Conservation (phyloP, 2,797 vertebrate species). For the Pagetopsis macropterus region DNA sequence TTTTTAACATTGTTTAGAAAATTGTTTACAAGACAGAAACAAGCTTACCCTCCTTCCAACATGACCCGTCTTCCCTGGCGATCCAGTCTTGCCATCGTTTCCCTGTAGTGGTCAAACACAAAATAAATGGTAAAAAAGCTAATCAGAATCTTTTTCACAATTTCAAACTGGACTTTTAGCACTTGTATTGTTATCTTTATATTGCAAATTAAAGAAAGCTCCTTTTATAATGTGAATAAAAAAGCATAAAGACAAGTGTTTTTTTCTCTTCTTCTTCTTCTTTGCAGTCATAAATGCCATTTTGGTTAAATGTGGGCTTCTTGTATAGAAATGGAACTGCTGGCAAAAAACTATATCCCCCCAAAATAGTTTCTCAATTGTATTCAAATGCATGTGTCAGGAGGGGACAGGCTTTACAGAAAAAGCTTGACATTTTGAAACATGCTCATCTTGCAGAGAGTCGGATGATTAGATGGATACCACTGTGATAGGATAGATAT, state of each 20-base stretch:
- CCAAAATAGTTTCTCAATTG: too few relatives aligned
- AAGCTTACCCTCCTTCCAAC: slow-evolving; percentile 84
- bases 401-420: not conserved
- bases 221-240: not conserved
- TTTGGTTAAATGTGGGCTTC: too few relatives aligned
- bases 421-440: not conserved
- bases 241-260: not conserved
- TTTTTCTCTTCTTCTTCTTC: not conserved
- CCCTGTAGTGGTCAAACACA: slow-evolving; percentile 74
- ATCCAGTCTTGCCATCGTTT: slow-evolving; percentile 77
- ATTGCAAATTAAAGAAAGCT: not conserved
- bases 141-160: not conserved
- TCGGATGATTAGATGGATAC: not conserved
- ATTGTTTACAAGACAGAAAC: not conserved
- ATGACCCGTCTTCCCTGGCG: slow-evolving; percentile 77
- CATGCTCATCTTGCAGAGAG: not conserved
- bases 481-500: not conserved
- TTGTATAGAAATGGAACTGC: not conserved
- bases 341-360: not conserved
- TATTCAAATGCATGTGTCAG: not conserved
- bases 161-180: not conserved
- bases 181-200: not conserved
- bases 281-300: too few relatives aligned
- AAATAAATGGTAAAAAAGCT: slow-evolving; percentile 1
- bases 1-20: not conserved